Evolutionary conservation across 2,888 invertebrate genomes (phyloP).

Genomic region (Crepidodera aurea): DNA sequence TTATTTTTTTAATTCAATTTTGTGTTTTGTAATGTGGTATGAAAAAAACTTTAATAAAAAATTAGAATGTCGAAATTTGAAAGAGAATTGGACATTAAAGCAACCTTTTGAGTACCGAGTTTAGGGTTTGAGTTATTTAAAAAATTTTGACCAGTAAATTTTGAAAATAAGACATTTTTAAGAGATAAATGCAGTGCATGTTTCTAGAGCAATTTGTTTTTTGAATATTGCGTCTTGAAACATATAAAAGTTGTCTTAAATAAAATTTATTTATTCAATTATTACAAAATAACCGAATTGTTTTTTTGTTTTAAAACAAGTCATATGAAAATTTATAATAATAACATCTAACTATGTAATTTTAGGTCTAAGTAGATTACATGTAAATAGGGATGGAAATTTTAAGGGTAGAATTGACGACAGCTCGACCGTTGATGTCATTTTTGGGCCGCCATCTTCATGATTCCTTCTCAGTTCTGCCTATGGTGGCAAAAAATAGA

Average conservation of each 20-base stretch:
- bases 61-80: too few species aligned
- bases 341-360: conserved; percentile 39
- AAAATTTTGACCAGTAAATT: too few species aligned
- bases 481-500: conserved; percentile 55
- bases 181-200: conserved; percentile 11
- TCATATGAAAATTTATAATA: conserved; percentile 55
- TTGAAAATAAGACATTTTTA: too few species aligned
- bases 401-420: conserved; percentile 38
- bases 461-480: conserved; percentile 55
- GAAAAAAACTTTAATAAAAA: too few species aligned
- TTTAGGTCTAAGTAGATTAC: conserved; percentile 51
- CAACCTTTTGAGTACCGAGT: too few species aligned
- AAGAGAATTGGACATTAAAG: too few species aligned
- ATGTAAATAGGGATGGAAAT: conserved; percentile 46
- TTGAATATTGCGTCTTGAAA: conserved; percentile 45
- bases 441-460: conserved; percentile 50
- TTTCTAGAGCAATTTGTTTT: conserved; percentile 34
- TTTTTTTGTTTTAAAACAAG: conserved; percentile 35
- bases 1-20: too few species aligned
- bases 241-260: conserved; percentile 40
- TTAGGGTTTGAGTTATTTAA: too few species aligned
- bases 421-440: conserved; percentile 49
- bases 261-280: conserved; percentile 54
- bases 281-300: conserved; percentile 56
- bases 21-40: too few species aligned